Evolutionary conservation across 2,888 invertebrate genomes (phyloP), one percentile per base, ranked within the genome.

Genomic region (Tipula confusa): DNA sequence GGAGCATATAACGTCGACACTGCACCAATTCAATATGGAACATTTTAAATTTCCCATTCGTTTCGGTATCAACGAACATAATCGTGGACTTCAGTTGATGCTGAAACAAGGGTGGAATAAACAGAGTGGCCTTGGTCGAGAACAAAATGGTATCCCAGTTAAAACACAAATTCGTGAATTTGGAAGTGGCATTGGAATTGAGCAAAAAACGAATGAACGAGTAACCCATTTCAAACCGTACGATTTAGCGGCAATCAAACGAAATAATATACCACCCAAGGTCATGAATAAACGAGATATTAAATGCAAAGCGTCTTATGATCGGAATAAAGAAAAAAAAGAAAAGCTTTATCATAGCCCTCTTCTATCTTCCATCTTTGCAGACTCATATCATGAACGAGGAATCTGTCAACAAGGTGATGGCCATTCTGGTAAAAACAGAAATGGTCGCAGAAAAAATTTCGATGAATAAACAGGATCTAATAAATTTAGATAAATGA

Each of bases 41-140:
- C 94, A 93, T 89, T 83, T 84, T 1, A 86, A 83, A 31, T 43
- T 79, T 18, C 7, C 33, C 1, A 83, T 64, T 38, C 83, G 85
- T 7, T 86, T 84, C 82, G 91, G 91, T 13, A 94, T 96, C 86
- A 92, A 95, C 0, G 90, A 92, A 84, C 90, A 91, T 31, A 96
- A 96, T 87, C 92, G 90, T 86, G 96, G 96, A 0, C 95, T 93
- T 86, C 94, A 94, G 87, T 90, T 97, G 84, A 92, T 96, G 92
- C 86, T 95, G 7, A 94, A 92, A 87, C 92, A 91, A 85, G 96
- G 96, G 6, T 96, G 96, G 96, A 92, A 96, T 86, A 92, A 91
- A 85, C 92, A 94, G 84, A 90, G 90, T 79, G 96, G 96, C 0
- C 89, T 97, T 29, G 96, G 96, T 0, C 93, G 93, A 1, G 90